phyloP scores from a whole-genome alignment of 2,797 vertebrate species.

The Coendou prehensilis region DNA sequence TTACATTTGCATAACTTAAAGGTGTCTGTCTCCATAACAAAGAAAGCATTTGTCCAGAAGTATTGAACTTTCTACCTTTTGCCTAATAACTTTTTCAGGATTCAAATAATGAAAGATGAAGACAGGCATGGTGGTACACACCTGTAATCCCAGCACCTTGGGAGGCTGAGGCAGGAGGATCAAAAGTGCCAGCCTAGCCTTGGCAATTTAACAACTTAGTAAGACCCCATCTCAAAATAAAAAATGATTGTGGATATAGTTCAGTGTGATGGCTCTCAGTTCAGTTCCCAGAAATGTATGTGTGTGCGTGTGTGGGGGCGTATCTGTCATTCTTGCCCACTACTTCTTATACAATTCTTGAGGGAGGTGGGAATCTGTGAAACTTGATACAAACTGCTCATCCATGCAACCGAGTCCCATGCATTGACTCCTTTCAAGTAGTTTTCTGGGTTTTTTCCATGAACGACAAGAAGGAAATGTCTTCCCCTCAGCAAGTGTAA shows the following conservation, averaged over 20 bases:
- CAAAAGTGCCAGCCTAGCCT: background rate
- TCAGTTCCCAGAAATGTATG: background rate
- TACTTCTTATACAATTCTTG: background rate
- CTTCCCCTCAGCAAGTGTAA: background rate
- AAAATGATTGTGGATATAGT: background rate
- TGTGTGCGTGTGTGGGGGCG: background rate
- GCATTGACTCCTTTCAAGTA: background rate
- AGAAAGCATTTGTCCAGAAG: slow-evolving; percentile 40
- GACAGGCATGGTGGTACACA: background rate
- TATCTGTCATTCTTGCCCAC: background rate
- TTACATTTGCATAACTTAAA: background rate
- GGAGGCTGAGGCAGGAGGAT: background rate
- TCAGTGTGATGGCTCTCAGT: background rate
- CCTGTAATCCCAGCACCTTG: background rate
- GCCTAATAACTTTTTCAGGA: background rate
- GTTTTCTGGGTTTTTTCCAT: background rate
- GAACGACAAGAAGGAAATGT: background rate
- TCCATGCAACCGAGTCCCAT: background rate
- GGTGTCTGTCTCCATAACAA: background rate
- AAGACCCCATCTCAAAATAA: background rate
- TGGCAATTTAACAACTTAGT: background rate
- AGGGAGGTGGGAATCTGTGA: background rate
- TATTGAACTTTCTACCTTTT: background rate
- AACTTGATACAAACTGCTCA: background rate
- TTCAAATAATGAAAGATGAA: slow-evolving; percentile 26